These are phyloP conservation scores for Molossus alvarezi DNA, from an alignment of 2,797 vertebrate species.

Conservation along the genomic window DNA sequence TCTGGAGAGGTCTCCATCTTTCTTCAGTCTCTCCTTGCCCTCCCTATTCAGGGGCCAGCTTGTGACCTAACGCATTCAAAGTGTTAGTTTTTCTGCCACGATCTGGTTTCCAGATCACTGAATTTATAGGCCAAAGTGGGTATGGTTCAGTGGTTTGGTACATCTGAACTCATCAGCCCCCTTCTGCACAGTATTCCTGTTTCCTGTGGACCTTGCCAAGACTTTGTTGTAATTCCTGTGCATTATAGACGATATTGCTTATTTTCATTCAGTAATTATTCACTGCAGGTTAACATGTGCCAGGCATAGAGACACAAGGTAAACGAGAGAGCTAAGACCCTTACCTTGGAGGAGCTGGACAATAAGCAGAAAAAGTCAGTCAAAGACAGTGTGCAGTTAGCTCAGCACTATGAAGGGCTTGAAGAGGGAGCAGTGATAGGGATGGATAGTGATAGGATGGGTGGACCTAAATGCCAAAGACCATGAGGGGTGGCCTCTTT, in stretches of 20 bases:
- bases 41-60: neutral
- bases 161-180: neutral
- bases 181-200: neutral
- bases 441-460: neutral
- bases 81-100: neutral
- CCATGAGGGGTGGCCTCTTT: neutral
- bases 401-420: neutral
- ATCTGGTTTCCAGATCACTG: neutral
- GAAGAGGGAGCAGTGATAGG: no score
- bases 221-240: neutral
- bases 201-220: neutral
- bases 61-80: neutral
- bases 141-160: neutral
- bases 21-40: neutral
- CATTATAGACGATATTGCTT: neutral
- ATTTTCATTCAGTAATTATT: neutral
- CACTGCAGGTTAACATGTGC: neutral
- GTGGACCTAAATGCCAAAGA: neutral
- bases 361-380: neutral
- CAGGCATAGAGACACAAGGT: neutral
- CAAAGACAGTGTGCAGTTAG: neutral
- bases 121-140: neutral
- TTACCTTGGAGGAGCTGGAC: neutral
- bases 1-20: neutral
- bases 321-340: neutral